A percentile compares a stretch with the other conserved stretches of the same genome.
Conservation (phyloP, 2,888 invertebrate genomes). For the Malthinus seriepunctatus region DNA sequence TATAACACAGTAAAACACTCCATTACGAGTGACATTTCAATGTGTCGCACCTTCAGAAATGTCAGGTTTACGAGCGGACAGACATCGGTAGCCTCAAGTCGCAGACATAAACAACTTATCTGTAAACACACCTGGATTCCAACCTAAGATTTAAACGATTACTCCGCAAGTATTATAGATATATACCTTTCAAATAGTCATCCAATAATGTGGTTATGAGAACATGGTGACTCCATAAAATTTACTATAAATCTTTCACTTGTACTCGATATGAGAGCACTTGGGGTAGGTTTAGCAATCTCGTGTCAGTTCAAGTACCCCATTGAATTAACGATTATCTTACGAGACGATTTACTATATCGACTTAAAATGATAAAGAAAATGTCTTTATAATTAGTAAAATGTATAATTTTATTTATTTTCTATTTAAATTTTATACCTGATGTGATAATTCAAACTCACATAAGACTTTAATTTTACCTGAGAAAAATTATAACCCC, state of each 20-base stretch:
- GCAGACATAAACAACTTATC: conserved; percentile 44
- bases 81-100: conserved; percentile 54
- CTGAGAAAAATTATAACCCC: conserved; percentile 42
- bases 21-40: conserved; percentile 53
- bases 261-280: too few species aligned
- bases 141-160: conserved; percentile 19
- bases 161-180: background rate
- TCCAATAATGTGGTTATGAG: background rate
- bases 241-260: too few species aligned
- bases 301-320: too few species aligned
- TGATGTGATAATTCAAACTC: background rate
- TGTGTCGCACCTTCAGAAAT: conserved; percentile 50
- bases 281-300: too few species aligned
- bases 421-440: background rate
- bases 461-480: conserved; percentile 31
- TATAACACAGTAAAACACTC: conserved; percentile 51
- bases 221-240: background rate
- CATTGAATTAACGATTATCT: too few species aligned
- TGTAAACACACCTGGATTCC: conserved; percentile 29
- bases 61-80: conserved; percentile 60
- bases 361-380: too few species aligned
- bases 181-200: background rate
- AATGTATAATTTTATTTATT: too few species aligned
- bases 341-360: too few species aligned
- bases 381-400: background rate